Evolutionary conservation across 2,888 invertebrate genomes (phyloP), one percentile per base, ranked within the genome.

Genomic region (Deroplatys truncata): DNA sequence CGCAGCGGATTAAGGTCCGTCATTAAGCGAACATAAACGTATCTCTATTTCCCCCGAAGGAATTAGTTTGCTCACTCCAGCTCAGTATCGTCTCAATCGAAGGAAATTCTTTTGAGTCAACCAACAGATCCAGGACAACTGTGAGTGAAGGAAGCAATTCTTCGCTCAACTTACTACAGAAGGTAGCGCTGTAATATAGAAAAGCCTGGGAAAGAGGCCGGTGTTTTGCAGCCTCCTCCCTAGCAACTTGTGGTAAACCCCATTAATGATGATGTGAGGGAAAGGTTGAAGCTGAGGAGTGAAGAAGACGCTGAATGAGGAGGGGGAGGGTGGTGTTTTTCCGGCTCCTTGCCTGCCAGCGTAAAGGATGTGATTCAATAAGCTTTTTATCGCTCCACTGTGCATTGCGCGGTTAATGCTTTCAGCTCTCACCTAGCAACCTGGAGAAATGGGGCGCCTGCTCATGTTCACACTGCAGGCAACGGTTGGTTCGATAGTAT

Each of bases 381-480:
- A 87, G 87, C 87, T 87, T 87, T 87, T 87, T 87, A 87, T 87
- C 87, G 87, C 87, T 87, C n/a, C 83, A 87, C 35, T 87, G 87
- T 87, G 82, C 87, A 87, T 83, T 83, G 82, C 83, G 29, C 49
- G 85, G 85, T 85, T 85, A 85, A 85, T 85, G 85, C 85, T 49
- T 49, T 31, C 28, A 85, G 28, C 49, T 85, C 49, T 85, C 49
- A 85, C 85, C 56, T 72, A 72, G 56, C 56, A 72, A 72, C 56
- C 56, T 72, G 25, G 56, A 10, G 16, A 56, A 56, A 56, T 56
- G 56, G 56, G 20, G 56, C 20, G 56, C 56, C 20, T 72, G 56
- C 56, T 72, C 56, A 72, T 25, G 56, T 72, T 72, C 56, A 72
- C 20, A 43, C 13, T 43, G 13, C 43, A 13, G 43, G 2, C 13